Percentiles rank a stretch among this genome's conserved stretches.
These are phyloP conservation scores for Poecilia wingei DNA, from an alignment of 2,797 vertebrate species.

Conservation along the genomic window DNA sequence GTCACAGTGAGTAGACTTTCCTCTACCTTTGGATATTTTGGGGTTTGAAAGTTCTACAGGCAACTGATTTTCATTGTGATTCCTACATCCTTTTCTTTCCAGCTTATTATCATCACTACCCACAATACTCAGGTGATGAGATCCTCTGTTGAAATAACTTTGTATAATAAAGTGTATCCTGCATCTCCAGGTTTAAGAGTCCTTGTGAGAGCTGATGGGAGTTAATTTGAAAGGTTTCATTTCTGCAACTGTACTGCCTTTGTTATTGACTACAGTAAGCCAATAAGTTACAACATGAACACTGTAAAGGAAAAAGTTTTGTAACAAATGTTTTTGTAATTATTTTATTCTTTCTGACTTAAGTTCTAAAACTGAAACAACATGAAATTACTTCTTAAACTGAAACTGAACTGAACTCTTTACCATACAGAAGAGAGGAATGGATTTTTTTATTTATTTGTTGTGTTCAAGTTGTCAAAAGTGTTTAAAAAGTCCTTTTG, in stretches of 20 bases:
- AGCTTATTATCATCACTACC: background rate
- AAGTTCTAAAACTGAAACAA: background rate
- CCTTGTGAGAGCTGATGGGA: conserved; percentile 78
- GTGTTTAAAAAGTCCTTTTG: background rate
- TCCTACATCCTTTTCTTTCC: background rate
- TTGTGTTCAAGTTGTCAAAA: background rate
- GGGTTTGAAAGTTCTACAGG: background rate
- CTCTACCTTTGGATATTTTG: background rate
- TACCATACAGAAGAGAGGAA: background rate
- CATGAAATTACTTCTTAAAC: background rate
- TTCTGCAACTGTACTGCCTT: conserved; percentile 79
- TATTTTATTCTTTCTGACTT: background rate
- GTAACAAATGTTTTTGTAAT: background rate
- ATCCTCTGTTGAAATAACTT: background rate
- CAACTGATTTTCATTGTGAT: background rate
- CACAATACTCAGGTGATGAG: background rate
- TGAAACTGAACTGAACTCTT: background rate
- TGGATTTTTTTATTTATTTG: background rate
- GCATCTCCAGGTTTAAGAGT: conserved; percentile 10
- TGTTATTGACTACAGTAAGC: conserved; percentile 80
- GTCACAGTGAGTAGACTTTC: conserved; percentile 40
- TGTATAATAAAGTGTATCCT: conserved; percentile 4
- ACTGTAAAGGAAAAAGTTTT: background rate
- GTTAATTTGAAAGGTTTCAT: conserved; percentile 79
- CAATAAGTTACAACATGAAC: background rate